Percentiles rank a stretch among this genome's conserved stretches.
These are phyloP conservation scores for Cheilosia variabilis DNA, from an alignment of 2,888 invertebrate species.

Conservation along the genomic window DNA sequence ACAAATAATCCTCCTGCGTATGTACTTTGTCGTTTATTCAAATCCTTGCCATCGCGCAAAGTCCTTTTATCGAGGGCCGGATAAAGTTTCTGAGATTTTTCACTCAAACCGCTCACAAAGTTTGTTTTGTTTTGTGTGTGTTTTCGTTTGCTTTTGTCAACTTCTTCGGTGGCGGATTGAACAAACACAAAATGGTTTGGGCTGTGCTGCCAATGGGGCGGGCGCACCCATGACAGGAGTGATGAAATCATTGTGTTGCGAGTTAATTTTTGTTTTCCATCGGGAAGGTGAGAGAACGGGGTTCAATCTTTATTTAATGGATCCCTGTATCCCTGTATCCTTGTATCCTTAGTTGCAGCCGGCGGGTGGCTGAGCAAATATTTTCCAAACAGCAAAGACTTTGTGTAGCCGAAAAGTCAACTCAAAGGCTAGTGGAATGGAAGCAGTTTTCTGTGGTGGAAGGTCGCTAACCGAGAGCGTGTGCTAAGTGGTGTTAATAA, in stretches of 20 bases:
- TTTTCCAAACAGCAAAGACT: conserved; percentile 24
- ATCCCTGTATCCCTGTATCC: conserved; percentile 10
- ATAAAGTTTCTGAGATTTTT: conserved; percentile 51
- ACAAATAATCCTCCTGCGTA: conserved; percentile 61
- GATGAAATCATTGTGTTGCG: conserved; percentile 63
- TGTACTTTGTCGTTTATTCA: conserved; percentile 44
- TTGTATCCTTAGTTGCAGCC: conserved; percentile 1
- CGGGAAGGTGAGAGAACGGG: conserved; percentile 4
- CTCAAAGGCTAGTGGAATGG: conserved; percentile 1
- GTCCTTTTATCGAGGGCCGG: conserved; percentile 15
- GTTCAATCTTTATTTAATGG: conserved; percentile 44
- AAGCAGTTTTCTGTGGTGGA: background rate
- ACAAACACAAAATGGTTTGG: conserved; percentile 57
- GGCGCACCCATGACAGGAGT: conserved; percentile 20
- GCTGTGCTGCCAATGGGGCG: conserved; percentile 23
- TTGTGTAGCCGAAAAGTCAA: conserved; percentile 31
- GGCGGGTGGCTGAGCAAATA: conserved; percentile 12
- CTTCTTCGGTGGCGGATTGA: conserved; percentile 47
- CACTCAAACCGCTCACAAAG: conserved; percentile 39
- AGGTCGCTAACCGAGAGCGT: conserved; percentile 18
- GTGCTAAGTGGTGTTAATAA: conserved; percentile 1
- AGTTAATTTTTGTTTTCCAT: conserved; percentile 41
- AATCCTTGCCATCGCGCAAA: conserved; percentile 34
- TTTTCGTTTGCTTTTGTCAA: conserved; percentile 8
- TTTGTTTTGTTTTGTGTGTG: conserved; percentile 28